These are phyloP conservation scores for Tetrao urogallus DNA, from an alignment of 2,113 vertebrate species.

Conservation along the genomic window DNA sequence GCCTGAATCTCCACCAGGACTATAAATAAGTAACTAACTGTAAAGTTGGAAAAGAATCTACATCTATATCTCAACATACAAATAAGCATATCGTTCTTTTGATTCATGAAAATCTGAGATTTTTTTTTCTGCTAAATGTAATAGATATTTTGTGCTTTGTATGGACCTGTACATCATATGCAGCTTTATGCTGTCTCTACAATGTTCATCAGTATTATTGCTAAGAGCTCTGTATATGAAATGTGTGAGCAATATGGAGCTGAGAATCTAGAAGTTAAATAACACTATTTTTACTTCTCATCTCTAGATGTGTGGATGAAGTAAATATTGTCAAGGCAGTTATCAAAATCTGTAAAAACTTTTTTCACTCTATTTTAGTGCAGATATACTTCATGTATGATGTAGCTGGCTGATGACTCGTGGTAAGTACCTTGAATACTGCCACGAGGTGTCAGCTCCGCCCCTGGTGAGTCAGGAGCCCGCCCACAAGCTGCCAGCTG, in stretches of 20 bases:
- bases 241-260: not conserved
- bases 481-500: too few relatives aligned
- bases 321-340: not conserved
- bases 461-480: too few relatives aligned
- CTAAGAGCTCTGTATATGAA: not conserved
- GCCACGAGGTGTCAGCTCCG: too few relatives aligned
- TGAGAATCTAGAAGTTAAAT: not conserved
- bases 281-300: not conserved
- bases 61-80: not conserved
- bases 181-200: not conserved
- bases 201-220: not conserved
- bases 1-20: not conserved
- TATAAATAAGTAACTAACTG: not conserved
- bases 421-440: too few relatives aligned
- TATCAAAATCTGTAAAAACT: not conserved
- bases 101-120: not conserved
- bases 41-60: not conserved
- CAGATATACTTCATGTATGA: not conserved
- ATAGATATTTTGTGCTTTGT: not conserved
- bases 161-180: not conserved
- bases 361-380: not conserved
- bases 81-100: not conserved
- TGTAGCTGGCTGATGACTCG: too few relatives aligned
- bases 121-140: fast-evolving
- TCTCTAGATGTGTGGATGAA: not conserved